A percentile compares a stretch with the other conserved stretches of the same genome.
phyloP scores from a whole-genome alignment of 2,888 invertebrate species.

The Lamellibrachia columna region DNA sequence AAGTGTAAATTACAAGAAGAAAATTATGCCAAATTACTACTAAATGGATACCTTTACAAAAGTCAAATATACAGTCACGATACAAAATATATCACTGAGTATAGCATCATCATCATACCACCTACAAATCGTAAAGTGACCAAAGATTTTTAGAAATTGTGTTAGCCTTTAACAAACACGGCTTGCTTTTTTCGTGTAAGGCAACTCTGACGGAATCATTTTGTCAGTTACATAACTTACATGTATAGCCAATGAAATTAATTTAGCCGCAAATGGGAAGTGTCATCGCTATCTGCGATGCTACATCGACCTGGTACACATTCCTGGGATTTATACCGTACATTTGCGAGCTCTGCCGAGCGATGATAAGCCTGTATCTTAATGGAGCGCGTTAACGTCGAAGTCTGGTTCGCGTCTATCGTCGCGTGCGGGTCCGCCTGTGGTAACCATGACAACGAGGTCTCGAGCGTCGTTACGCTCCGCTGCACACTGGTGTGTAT shows the following conservation, averaged over 20 bases:
- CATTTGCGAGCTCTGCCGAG: not conserved
- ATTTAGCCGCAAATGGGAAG: not conserved
- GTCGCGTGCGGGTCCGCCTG: not conserved
- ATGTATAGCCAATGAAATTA: not conserved
- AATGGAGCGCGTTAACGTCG: not conserved
- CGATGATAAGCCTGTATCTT: not conserved
- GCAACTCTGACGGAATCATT: not conserved
- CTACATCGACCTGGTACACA: not conserved
- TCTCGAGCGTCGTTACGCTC: not conserved
- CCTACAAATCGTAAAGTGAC: too few species aligned
- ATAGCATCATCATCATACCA: too few species aligned
- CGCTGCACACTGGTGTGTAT: not conserved
- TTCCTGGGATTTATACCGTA: not conserved
- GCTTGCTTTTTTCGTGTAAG: not conserved
- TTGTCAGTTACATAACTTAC: not conserved
- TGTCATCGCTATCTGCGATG: not conserved
- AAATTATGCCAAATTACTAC: too few species aligned
- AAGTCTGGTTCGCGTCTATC: not conserved
- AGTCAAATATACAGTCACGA: too few species aligned
- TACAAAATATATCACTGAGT: too few species aligned
- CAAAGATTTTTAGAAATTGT: too few species aligned
- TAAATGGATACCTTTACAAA: too few species aligned
- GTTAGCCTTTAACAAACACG: too few species aligned
- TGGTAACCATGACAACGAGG: not conserved
- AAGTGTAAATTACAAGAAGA: too few species aligned